These are phyloP conservation scores for Parauchenoglanis ngamensis DNA, from an alignment of 2,797 vertebrate genomes.

Conservation along the genomic window DNA sequence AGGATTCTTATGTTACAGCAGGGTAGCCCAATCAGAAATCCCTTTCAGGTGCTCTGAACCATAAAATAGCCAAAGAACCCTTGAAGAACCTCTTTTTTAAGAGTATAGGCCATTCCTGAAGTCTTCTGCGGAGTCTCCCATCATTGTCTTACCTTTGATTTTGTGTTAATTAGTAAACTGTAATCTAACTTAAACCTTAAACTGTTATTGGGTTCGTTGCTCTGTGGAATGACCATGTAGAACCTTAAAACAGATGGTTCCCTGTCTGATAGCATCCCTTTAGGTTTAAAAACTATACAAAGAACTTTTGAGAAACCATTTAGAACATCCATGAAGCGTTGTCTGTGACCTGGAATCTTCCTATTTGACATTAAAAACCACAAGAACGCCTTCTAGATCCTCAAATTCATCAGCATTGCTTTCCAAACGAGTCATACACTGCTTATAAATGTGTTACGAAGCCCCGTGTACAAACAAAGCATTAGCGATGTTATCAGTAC, in stretches of 20 bases:
- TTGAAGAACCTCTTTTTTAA: not conserved
- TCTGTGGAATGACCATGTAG: not conserved
- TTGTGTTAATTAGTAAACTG: not conserved
- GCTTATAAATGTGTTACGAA: not conserved
- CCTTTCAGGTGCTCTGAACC: not conserved
- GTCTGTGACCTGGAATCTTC: not conserved
- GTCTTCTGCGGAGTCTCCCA: not conserved
- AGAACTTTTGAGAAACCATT: not conserved
- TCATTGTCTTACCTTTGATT: not conserved
- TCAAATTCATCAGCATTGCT: not conserved
- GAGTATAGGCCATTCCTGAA: not conserved
- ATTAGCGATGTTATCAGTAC: constrained; percentile 14
- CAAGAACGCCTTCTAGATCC: not conserved
- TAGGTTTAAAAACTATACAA: not conserved
- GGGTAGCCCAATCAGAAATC: not conserved
- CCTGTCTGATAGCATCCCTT: not conserved
- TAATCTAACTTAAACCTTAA: not conserved
- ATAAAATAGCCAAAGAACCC: not conserved
- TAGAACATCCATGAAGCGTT: no score
- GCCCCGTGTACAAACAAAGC: not conserved
- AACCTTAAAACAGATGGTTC: not conserved
- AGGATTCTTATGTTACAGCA: not conserved
- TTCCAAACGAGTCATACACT: not conserved
- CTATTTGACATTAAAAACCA: not conserved
- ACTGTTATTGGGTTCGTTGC: not conserved